Evolutionary conservation across 2,888 invertebrate genomes (phyloP), one percentile per base, ranked within the genome.

Genomic region (Hirtodrosophila alboralis): DNA sequence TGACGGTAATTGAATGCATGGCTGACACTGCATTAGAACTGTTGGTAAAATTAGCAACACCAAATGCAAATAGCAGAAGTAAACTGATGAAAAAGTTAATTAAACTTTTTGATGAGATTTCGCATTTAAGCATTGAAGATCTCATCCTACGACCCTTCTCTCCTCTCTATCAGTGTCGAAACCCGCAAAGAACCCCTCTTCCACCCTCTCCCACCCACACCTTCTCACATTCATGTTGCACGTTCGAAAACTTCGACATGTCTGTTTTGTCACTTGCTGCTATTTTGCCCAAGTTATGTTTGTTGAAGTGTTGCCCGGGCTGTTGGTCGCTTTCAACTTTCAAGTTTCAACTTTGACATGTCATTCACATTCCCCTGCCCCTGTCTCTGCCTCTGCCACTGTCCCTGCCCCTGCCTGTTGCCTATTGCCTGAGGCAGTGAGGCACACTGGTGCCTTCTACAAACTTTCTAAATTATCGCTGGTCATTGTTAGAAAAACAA

Each of bases 51-150:
- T 72, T 76, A 86, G 66, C 58, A 58, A 68, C 56, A 56, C 41
- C 61, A 53, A 72, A 69, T 69, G 76, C 74, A 80, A 76, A 76
- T 60, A 75, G 62, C 80, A 76, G 62, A 85, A 79, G 65, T 75
- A 75, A 84, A 76, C 71, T 84, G 86, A 84, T 85, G 87, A 83
- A 85, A 84, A 84, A 84, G 77, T 84, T 84, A 85, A 86, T 84
- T 86, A 84, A 87, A 84, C 87, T 84, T 84, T 85, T 85, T 85
- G 86, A 86, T 84, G 83, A 85, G 85, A 85, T 86, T 86, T 75
- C 59, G 65, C 72, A 81, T 74, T 84, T 81, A 48, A 53, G 61
- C 83, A 76, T 62, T 47, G 41, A 51, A 41, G 37, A 57, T 3
- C 33, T 16, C 13, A n/a, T n/a, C n/a, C n/a, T n/a, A n/a, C n/a